Base-by-base conservation (phyloP, 2,797 vertebrate species). In the Xyrichtys novacula region DNA sequence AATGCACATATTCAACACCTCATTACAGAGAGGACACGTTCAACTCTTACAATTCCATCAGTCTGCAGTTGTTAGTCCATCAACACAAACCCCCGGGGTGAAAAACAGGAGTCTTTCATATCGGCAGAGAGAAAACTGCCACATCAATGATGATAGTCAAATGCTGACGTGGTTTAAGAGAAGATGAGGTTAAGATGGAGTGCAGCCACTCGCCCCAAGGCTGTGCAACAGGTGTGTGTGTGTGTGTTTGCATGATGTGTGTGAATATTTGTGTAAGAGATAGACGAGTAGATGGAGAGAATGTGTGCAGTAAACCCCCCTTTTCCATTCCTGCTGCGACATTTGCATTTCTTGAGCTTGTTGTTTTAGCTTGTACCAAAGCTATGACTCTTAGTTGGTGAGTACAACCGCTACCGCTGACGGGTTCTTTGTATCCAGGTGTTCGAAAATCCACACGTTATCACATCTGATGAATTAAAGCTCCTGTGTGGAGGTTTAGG, bases 271-370 rank as follows among this genome's bases (percentile, higher is more conserved):
- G 78, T 76, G 38, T 65, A 65, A 44, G 65, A 80, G 59, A 81
- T 50, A 83, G 64, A 66, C 46, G 32, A 71, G 74, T 48, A 65
- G 42, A 70, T 43, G 42, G 57, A 74, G 59, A 66, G 59, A 78
- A 68, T 64, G 54, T 71, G 80, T 74, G 74, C 7, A 53, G 79
- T 64, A 65, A 58, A 46, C 49, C 60, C 66, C 61, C 42, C 20
- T 19, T n/a, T 49, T 29, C 39, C 0, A 49, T 43, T 64, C 58
- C 59, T 78, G 67, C 34, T 82, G 75, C 68, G 74, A 53, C 71
- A 90, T 91, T 92, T 88, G 88, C 86, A 89, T 93, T 87, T 90
- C 65, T 84, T 43, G 50, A 81, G 78, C 76, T 80, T 91, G 91
- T 92, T 94, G 81, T 92, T 93, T 93, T 84, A 90, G 85, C 85